A percentile compares a stretch with the other conserved stretches of the same genome.
Conservation (phyloP, 2,888 invertebrate species). For the Allygus modestus region DNA sequence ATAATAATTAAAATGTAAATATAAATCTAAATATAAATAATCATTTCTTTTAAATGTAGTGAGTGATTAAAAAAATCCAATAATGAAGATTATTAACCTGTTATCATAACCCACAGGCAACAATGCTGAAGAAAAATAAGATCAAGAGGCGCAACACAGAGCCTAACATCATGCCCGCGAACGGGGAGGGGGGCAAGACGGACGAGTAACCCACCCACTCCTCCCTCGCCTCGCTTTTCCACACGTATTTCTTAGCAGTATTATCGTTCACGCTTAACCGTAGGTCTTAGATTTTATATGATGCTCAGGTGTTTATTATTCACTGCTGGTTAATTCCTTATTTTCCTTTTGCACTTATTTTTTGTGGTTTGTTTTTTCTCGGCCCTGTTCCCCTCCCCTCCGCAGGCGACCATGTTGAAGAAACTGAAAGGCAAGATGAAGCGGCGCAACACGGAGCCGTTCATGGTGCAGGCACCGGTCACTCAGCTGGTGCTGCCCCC, state of each 20-base stretch:
- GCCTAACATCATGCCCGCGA: slow-evolving; percentile 85
- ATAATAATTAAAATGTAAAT: too few relatives aligned
- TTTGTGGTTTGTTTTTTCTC: slow-evolving; percentile 67
- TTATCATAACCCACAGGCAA: slow-evolving; percentile 84
- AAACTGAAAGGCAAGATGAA: slow-evolving; percentile 98
- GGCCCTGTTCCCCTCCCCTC: slow-evolving; percentile 72
- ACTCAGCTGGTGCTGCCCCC: slow-evolving; percentile 64
- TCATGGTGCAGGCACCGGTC: slow-evolving; percentile 77
- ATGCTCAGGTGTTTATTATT: slow-evolving; percentile 45
- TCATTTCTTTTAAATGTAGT: too few relatives aligned
- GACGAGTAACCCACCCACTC: slow-evolving; percentile 77
- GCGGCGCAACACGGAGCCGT: slow-evolving; percentile 94
- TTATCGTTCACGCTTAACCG: slow-evolving; percentile 66
- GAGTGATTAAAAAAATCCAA: not conserved
- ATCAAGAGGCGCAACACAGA: slow-evolving; percentile 96
- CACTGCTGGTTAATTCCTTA: slow-evolving; percentile 30
- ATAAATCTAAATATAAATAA: too few relatives aligned
- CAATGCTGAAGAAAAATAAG: slow-evolving; percentile 99
- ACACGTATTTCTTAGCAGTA: slow-evolving; percentile 38
- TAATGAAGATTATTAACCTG: slow-evolving; percentile 7
- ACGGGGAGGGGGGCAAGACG: slow-evolving; percentile 83
- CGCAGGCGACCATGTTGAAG: slow-evolving; percentile 99
- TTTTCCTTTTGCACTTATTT: slow-evolving; percentile 63
- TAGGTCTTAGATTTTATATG: slow-evolving; percentile 45
- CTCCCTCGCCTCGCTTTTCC: slow-evolving; percentile 64